A percentile compares a stretch with the other conserved stretches of the same genome.
Conservation (phyloP, 2,888 invertebrate species). For the Conus canariensis region DNA sequence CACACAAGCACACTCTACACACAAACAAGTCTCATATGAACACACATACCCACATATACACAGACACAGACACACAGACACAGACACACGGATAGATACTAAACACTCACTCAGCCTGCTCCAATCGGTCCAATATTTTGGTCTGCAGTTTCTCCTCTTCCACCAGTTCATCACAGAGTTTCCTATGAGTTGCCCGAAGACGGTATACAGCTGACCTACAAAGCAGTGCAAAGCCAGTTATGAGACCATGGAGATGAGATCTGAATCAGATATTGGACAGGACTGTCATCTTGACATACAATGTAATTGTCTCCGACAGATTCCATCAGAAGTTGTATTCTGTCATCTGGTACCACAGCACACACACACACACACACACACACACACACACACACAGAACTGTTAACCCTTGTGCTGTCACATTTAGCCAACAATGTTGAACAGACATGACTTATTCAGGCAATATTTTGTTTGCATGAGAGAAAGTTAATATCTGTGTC, state of each 20-base stretch:
- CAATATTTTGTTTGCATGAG: too few relatives aligned
- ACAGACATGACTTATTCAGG: too few relatives aligned
- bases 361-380: too few relatives aligned
- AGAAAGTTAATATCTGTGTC: too few relatives aligned
- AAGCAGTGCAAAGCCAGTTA: slow-evolving; percentile 17
- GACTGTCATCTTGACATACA: too few relatives aligned
- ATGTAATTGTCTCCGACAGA: too few relatives aligned
- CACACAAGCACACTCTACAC: slow-evolving; percentile 7
- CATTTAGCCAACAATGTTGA: too few relatives aligned
- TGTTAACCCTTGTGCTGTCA: too few relatives aligned
- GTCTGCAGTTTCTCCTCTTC: slow-evolving; percentile 70
- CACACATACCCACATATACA: neutral
- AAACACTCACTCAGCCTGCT: slow-evolving; percentile 75
- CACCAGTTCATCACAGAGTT: slow-evolving; percentile 70
- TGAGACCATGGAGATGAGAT: neutral
- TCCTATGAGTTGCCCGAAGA: slow-evolving; percentile 70
- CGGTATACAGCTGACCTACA: slow-evolving; percentile 70
- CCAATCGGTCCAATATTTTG: slow-evolving; percentile 65
- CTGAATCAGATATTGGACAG: too few relatives aligned
- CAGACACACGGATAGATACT: slow-evolving; percentile 46
- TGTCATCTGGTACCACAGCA: too few relatives aligned
- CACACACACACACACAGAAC: too few relatives aligned
- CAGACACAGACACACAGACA: slow-evolving; percentile 10
- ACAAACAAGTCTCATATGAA: neutral
- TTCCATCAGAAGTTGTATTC: too few relatives aligned